Evolutionary conservation across 2,113 vertebrate species (phyloP).

Genomic region (Emydocephalus ijimae): DNA sequence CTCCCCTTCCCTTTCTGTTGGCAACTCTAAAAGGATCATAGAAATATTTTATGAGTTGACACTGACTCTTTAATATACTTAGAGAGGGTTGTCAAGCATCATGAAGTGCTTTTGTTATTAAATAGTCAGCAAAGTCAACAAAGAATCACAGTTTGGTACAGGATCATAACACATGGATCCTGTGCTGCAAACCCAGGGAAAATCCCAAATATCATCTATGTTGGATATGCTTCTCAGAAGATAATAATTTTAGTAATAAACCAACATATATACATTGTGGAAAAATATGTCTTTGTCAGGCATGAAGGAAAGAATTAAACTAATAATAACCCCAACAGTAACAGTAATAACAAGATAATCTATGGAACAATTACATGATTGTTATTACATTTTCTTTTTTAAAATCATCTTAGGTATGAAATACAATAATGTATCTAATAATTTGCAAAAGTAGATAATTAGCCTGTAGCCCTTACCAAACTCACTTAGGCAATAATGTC

Average conservation of each 20-base stretch:
- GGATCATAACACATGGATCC: not conserved
- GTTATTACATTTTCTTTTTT: not conserved
- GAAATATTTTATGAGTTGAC: too few relatives aligned
- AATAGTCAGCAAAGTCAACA: not conserved
- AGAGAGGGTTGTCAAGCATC: not conserved
- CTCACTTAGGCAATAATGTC: not conserved
- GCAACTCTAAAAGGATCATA: too few relatives aligned
- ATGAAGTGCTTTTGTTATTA: not conserved
- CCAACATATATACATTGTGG: not conserved
- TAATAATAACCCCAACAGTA: not conserved
- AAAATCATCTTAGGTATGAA: not conserved
- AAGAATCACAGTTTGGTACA: not conserved
- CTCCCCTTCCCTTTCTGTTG: too few relatives aligned
- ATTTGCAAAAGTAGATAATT: not conserved
- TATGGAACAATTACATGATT: not conserved
- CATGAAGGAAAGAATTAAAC: not conserved
- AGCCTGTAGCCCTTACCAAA: not conserved
- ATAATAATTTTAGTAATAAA: not conserved
- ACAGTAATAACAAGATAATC: not conserved
- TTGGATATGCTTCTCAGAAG: not conserved
- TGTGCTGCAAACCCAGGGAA: not conserved
- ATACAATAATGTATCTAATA: not conserved
- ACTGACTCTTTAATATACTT: too few relatives aligned
- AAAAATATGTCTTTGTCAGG: not conserved
- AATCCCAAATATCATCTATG: not conserved